Conservation (phyloP, 2,113 vertebrate species). For the Vulpes lagopus region DNA sequence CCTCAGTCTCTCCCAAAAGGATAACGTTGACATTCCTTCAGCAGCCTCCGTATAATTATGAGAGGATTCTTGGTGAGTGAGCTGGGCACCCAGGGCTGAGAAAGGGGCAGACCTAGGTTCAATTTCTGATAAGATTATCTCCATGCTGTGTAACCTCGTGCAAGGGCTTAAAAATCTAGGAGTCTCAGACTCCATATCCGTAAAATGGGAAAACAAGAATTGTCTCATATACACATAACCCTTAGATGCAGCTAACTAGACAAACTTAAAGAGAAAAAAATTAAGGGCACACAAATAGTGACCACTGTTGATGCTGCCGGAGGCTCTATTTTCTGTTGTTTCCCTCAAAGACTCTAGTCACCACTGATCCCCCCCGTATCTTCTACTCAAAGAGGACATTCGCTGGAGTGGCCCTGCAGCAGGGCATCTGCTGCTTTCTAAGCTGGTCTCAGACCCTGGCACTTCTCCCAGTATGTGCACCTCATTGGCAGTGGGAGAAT, state of each 20-base stretch:
- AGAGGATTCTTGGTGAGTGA: not conserved
- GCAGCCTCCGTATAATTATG: accelerated
- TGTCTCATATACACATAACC: not conserved
- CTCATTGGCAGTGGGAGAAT: not conserved
- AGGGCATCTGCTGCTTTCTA: not conserved
- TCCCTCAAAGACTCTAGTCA: not conserved
- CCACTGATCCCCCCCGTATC: no score
- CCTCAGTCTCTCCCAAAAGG: not conserved
- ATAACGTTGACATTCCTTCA: not conserved
- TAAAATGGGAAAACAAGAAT: not conserved
- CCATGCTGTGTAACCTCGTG: not conserved
- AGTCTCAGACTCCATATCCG: not conserved
- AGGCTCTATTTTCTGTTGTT: not conserved
- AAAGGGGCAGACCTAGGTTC: not conserved
- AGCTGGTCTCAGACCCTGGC: not conserved
- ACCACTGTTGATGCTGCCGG: not conserved
- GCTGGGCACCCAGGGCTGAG: not conserved
- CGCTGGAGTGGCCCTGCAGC: not conserved
- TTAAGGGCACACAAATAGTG: not conserved
- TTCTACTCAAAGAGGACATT: not conserved
- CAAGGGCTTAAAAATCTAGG: not conserved
- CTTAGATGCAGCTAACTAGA: not conserved
- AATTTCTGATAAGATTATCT: not conserved
- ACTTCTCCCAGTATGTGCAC: not conserved
- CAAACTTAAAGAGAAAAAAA: not conserved